A percentile compares a stretch with the other conserved stretches of the same genome.
These are phyloP conservation scores for Bubo bubo DNA, from an alignment of 2,113 vertebrate species.

Conservation along the genomic window DNA sequence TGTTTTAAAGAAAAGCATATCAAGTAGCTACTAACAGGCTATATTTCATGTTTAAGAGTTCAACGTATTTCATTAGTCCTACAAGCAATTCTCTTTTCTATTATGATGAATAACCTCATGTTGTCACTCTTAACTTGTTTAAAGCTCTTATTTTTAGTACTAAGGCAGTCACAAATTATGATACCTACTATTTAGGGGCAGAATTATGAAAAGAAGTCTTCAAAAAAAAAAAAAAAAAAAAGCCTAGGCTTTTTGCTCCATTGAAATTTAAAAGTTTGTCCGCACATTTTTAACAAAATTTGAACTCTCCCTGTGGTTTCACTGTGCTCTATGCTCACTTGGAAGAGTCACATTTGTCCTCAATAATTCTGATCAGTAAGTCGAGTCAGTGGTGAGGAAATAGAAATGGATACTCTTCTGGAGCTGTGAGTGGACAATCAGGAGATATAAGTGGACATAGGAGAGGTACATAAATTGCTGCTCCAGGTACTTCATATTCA, in stretches of 20 bases:
- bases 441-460: neutral
- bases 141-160: neutral
- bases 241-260: neutral
- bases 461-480: neutral
- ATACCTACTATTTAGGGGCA: neutral
- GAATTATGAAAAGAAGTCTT: neutral
- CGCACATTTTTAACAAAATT: neutral
- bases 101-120: neutral
- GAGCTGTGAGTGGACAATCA: neutral
- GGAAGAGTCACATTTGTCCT: neutral
- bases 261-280: neutral
- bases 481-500: neutral
- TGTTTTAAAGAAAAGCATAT: neutral
- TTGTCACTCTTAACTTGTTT: neutral
- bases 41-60: neutral
- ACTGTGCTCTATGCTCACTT: neutral
- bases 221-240: neutral
- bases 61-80: neutral
- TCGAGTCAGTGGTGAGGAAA: neutral
- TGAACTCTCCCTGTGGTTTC: neutral
- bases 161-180: neutral
- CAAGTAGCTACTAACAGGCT: neutral
- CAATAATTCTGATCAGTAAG: neutral
- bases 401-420: rapidly evolving
- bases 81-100: neutral